Percentiles rank a stretch among this genome's conserved stretches.
phyloP scores from a whole-genome alignment of 1,140 invertebrate species.

The Oreohelix idahoensis region DNA sequence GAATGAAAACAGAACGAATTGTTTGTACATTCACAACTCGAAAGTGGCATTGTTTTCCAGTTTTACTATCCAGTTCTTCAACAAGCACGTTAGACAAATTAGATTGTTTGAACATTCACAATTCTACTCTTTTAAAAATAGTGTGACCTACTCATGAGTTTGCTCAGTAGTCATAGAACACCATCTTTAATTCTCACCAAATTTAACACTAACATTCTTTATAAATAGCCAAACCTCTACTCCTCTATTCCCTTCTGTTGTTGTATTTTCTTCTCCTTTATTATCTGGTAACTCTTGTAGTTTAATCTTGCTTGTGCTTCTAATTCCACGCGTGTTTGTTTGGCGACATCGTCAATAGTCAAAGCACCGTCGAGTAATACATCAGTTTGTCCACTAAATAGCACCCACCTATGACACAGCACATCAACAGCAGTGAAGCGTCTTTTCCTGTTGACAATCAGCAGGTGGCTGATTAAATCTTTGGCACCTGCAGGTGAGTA shows the following conservation, averaged over 20 bases:
- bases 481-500: conserved; percentile 67
- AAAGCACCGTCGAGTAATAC: conserved; percentile 42
- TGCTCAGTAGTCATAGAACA: no score
- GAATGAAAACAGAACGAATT: no score
- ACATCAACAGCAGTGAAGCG: conserved; percentile 94
- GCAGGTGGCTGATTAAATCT: conserved; percentile 86
- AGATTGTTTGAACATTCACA: no score
- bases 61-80: no score
- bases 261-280: conserved; percentile 55
- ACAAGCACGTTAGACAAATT: no score
- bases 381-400: conserved; percentile 58
- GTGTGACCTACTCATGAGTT: no score
- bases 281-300: conserved; percentile 58
- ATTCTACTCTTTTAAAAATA: no score
- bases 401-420: conserved; percentile 93
- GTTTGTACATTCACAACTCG: no score
- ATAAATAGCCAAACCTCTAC: background rate
- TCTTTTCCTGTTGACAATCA: conserved; percentile 89
- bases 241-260: conserved; percentile 1
- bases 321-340: conserved; percentile 55
- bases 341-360: conserved; percentile 51
- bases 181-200: no score
- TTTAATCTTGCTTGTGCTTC: conserved; percentile 56
- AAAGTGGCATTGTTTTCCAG: no score
- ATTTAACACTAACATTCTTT: no score